A percentile compares a stretch with the other conserved stretches of the same genome.
These are phyloP conservation scores for Datnioides undecimradiatus DNA, from an alignment of 2,113 vertebrate genomes.

Conservation along the genomic window DNA sequence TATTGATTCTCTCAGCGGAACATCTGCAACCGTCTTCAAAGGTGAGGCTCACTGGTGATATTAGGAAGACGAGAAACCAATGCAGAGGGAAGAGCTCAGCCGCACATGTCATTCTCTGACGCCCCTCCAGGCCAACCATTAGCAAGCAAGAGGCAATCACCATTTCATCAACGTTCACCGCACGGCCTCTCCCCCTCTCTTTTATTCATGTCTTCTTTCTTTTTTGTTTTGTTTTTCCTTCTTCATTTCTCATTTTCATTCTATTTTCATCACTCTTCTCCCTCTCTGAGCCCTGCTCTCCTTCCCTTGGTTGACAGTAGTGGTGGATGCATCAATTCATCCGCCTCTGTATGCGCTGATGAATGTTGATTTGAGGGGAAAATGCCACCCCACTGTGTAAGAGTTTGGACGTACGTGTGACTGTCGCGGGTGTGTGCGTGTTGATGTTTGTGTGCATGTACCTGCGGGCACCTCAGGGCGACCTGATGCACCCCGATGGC, in stretches of 20 bases:
- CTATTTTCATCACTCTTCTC: conserved; percentile 58
- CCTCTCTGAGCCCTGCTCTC: conserved; percentile 28
- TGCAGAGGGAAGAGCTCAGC: conserved; percentile 63
- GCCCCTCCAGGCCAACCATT: conserved; percentile 80
- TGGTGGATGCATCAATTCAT: conserved; percentile 47
- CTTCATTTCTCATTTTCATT: conserved; percentile 71
- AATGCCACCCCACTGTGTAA: conserved; percentile 28
- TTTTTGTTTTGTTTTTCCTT: conserved; percentile 64
- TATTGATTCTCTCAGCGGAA: conserved; percentile 44
- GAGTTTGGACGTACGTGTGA: conserved; percentile 1
- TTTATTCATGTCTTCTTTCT: conserved; percentile 70
- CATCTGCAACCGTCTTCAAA: conserved; percentile 39
- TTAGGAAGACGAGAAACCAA: conserved; percentile 49
- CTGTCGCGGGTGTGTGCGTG: conserved; percentile 22
- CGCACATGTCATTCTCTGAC: conserved; percentile 69
- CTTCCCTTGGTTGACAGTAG: conserved; percentile 20
- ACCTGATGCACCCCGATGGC: conserved; percentile 44
- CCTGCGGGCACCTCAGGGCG: conserved; percentile 30
- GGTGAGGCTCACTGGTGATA: conserved; percentile 42
- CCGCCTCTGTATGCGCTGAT: conserved; percentile 22
- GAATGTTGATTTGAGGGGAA: conserved; percentile 61
- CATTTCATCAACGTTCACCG: conserved; percentile 80
- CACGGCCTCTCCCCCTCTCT: conserved; percentile 59
- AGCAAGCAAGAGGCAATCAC: conserved; percentile 82
- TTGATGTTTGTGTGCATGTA: conserved; percentile 33